Evolutionary conservation across 2,888 invertebrate genomes (phyloP).

Genomic region (Cyclophora albipunctata): DNA sequence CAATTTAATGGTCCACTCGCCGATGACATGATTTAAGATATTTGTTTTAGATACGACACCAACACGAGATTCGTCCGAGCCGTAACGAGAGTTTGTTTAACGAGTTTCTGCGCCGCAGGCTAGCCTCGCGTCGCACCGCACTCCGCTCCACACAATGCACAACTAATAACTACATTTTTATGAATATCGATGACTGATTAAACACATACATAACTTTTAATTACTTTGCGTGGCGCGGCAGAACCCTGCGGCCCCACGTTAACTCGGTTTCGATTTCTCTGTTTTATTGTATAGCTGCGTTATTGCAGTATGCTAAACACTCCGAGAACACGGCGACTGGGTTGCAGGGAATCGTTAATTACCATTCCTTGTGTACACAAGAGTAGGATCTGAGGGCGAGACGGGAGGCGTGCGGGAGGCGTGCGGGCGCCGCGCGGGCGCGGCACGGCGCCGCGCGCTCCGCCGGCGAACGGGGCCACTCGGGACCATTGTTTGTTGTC

Average conservation of each 20-base stretch:
- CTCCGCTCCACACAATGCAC: slow-evolving; percentile 26
- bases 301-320: slow-evolving; percentile 10
- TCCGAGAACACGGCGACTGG: slow-evolving; percentile 1
- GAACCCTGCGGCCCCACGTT: too few species aligned
- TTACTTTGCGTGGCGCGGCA: slow-evolving; percentile 17
- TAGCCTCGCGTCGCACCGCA: slow-evolving; percentile 39
- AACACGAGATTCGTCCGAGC: slow-evolving; percentile 51
- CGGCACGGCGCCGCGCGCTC: too few species aligned
- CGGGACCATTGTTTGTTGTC: slow-evolving; percentile 26
- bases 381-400: background rate
- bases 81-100: slow-evolving; percentile 39
- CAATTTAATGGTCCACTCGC: slow-evolving; percentile 28
- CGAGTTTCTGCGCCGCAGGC: slow-evolving; percentile 5
- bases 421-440: too few species aligned
- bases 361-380: background rate
- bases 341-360: slow-evolving; percentile 12
- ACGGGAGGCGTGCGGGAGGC: too few species aligned
- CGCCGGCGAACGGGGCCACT: background rate
- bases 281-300: too few species aligned
- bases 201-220: slow-evolving; percentile 33
- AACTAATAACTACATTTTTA: slow-evolving; percentile 31
- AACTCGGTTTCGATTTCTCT: too few species aligned
- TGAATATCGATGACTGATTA: slow-evolving; percentile 33
- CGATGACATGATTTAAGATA: slow-evolving; percentile 57
- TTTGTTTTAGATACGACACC: slow-evolving; percentile 57